Base-by-base conservation (phyloP, 2,888 invertebrate species). In the Biston betularia region DNA sequence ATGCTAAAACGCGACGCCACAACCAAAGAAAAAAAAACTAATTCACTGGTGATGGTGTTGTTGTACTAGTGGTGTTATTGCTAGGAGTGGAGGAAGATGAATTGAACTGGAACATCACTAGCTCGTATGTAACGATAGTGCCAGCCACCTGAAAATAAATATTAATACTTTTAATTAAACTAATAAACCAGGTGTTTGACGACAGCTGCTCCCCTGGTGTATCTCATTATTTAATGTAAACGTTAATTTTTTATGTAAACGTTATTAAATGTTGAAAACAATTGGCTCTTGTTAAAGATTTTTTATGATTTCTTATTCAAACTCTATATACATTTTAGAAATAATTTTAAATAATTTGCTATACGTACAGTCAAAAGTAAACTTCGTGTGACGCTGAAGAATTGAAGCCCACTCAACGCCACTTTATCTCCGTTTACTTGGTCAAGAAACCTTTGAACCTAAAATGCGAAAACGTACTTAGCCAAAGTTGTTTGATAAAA, bases 381-480 rank as follows among this genome's bases (percentile, higher is more conserved):
- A 65, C 94, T 94, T 56, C 94, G 87, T n/a, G 95, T 95, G 4
- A 95, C 94, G 0, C 88, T 89, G 78, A 95, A 95, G 74, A 95
- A 95, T 73, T 94, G 93, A 15, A 95, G 82, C 2, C 95, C 95
- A 34, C 94, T 95, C 11, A 95, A 78, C 2, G 94, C 93, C 5
- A 95, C 86, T 34, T 93, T 94, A 53, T 95, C 94, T 3, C 94
- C 94, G 66, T 95, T 94, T 53, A 96, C 95, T 88, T 96, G 95
- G 68, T 95, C 95, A 63, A 95, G 88, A 72, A 96, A 94, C 64
- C 96, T 93, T 76, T 95, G 95, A 49, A 96, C 94, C 95, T 95
- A 74, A n/a, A 81, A 87, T n/a, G 42, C 12, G 5, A 42, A 24
- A 33, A 44, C 15, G 14, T 15, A 10, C 9, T 38, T 40, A 15